Base-by-base conservation (phyloP, 2,113 vertebrate genomes). In the Penelope pileata region DNA sequence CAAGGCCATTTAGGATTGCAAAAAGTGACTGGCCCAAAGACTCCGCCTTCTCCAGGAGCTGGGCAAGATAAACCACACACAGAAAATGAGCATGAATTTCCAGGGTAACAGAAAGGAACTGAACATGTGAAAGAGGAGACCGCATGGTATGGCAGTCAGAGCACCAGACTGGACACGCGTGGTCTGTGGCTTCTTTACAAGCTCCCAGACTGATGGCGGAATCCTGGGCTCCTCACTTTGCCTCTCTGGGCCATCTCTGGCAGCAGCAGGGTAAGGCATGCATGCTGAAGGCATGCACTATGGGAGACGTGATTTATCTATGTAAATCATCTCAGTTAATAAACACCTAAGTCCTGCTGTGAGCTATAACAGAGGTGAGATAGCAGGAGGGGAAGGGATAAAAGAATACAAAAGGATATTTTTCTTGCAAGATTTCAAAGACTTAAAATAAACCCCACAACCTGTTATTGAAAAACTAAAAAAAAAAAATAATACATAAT, bases 1-100 rank as follows among this genome's bases (percentile, higher is more conserved):
- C 47, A 43, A 27, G 32, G 40, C 51, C n/a, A 51, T 48, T 42
- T 32, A 72, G 16, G 51, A 78, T 16, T 29, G 30, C 59, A 77
- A 88, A 68, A 68, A 91, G 8, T 10, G 15, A 58, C n/a, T 58
- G 16, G 32, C 50, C 36, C 11, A 17, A 86, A 76, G 42, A 40
- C 11, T 0, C 0, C 16, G 62, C 27, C 81, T 9, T 59, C 23
- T 40, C 63, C 80, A 67, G n/a, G 70, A 81, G 16, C 0, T 59
- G 48, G 27, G 36, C 32, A 64, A 43, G 14, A 73, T 66, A 78
- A 94, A 67, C 26, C 30, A 42, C 63, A 58, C 19, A 24, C 26
- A 70, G 27, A 77, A 77, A 79, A 47, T 18, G 5, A 70, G 22
- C 59, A 29, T 16, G 11, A 43, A n/a, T 50, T 90, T 84, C 60